phyloP scores from a whole-genome alignment of 2,888 invertebrate species.

The Julus scandinavius region DNA sequence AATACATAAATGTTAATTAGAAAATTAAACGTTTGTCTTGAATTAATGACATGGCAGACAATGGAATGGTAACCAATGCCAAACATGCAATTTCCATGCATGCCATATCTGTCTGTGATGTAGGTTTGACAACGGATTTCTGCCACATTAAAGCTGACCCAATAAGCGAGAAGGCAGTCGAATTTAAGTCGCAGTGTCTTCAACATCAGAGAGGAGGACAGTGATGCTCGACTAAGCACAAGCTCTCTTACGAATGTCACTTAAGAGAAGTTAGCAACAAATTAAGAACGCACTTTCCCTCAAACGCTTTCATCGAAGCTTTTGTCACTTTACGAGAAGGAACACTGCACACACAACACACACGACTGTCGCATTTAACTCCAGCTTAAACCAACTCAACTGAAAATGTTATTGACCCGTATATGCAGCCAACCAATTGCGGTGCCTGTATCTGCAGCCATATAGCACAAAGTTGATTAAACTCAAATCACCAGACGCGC shows the following conservation, averaged over 20 bases:
- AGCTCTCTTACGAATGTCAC: not conserved
- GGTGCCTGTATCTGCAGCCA: not conserved
- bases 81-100: not conserved
- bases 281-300: not conserved
- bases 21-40: not conserved
- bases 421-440: not conserved
- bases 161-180: not conserved
- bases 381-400: not conserved
- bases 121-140: not conserved
- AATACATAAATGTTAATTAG: slow-evolving; percentile 16
- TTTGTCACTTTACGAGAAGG: not conserved
- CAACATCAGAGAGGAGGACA: not conserved
- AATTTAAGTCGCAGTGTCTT: not conserved
- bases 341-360: not conserved
- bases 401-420: not conserved
- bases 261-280: slow-evolving; percentile 10
- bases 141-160: slow-evolving; percentile 21
- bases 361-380: not conserved
- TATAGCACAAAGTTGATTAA: not conserved
- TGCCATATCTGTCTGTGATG: not conserved
- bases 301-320: not conserved
- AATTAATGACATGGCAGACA: not conserved
- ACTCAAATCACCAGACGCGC: not conserved
- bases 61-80: not conserved
- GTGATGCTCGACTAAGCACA: slow-evolving; percentile 1